These are phyloP conservation scores for Drosophila lacicola DNA, from an alignment of 2,888 invertebrate species.

Conservation along the genomic window DNA sequence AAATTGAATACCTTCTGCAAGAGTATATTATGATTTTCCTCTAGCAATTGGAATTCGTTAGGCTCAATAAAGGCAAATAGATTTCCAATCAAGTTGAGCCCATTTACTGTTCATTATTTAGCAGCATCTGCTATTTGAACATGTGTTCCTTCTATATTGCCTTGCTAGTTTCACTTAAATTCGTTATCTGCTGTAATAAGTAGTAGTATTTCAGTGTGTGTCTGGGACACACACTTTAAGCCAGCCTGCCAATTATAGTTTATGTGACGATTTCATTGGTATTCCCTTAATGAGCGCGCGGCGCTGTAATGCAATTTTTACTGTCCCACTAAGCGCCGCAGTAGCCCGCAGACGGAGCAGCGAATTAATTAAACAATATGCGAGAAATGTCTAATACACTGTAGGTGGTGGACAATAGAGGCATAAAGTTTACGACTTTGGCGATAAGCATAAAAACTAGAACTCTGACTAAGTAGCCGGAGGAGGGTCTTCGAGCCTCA, in stretches of 20 bases:
- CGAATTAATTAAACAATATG: slow-evolving; percentile 70
- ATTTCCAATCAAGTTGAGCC: not conserved
- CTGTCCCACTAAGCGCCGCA: slow-evolving; percentile 19
- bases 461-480: slow-evolving; percentile 32
- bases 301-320: slow-evolving; percentile 72
- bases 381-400: slow-evolving; percentile 9
- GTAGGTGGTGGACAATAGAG: slow-evolving; percentile 21
- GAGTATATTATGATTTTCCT: too few species aligned
- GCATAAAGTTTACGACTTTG: slow-evolving; percentile 66
- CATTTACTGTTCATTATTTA: slow-evolving; percentile 1
- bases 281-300: slow-evolving; percentile 66
- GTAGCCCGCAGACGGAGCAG: slow-evolving; percentile 36
- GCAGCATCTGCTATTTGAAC: slow-evolving; percentile 30
- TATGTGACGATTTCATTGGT: slow-evolving; percentile 42
- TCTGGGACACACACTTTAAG: slow-evolving; percentile 27
- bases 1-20: too few species aligned
- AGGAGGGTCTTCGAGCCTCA: slow-evolving; percentile 6
- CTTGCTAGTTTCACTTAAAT: slow-evolving; percentile 13
- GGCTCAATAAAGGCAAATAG: not conserved
- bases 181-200: slow-evolving; percentile 38
- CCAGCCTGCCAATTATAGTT: slow-evolving; percentile 41
- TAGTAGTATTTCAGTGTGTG: slow-evolving; percentile 18
- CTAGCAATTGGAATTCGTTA: not conserved
- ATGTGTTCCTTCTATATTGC: slow-evolving; percentile 13
- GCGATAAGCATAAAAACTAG: slow-evolving; percentile 66